A percentile compares a stretch with the other conserved stretches of the same genome.
These are phyloP conservation scores for Sphenopsis melanotis DNA, from an alignment of 2,797 vertebrate genomes.

Conservation along the genomic window DNA sequence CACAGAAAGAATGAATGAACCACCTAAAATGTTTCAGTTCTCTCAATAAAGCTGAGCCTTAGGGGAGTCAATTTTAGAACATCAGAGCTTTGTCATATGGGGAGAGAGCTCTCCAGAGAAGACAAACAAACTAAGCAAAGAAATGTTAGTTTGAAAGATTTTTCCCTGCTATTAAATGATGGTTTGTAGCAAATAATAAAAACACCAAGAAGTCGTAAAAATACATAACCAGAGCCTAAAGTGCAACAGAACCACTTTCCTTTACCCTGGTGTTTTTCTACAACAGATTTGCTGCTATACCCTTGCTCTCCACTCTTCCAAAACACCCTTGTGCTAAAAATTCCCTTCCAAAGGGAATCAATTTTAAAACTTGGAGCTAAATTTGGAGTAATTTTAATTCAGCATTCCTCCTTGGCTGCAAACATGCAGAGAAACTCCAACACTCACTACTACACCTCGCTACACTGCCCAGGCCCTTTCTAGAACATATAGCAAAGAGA, in stretches of 20 bases:
- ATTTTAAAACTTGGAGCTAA: neutral
- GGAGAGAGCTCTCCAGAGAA: conserved; percentile 48
- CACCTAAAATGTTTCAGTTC: conserved; percentile 60
- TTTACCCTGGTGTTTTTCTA: neutral
- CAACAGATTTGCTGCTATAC: neutral
- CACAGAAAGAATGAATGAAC: conserved; percentile 65
- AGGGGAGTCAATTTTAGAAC: conserved; percentile 42
- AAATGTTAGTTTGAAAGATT: conserved; percentile 44
- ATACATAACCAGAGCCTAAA: conserved; percentile 51
- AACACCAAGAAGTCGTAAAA: conserved; percentile 26
- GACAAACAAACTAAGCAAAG: conserved; percentile 50
- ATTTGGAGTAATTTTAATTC: conserved; percentile 22
- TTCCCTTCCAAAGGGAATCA: neutral
- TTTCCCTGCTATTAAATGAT: conserved; percentile 47
- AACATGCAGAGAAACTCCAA: neutral
- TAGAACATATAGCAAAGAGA: neutral
- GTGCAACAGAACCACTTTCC: conserved; percentile 9
- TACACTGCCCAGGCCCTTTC: neutral
- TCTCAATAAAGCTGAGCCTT: conserved; percentile 62
- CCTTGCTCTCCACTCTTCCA: neutral
- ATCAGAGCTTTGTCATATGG: conserved; percentile 47
- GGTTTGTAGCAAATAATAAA: conserved; percentile 39
- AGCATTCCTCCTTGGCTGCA: neutral
- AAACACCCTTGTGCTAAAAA: neutral
- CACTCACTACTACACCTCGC: neutral